phyloP scores from a whole-genome alignment of 2,113 vertebrate genomes.

The Elephantulus edwardii region DNA sequence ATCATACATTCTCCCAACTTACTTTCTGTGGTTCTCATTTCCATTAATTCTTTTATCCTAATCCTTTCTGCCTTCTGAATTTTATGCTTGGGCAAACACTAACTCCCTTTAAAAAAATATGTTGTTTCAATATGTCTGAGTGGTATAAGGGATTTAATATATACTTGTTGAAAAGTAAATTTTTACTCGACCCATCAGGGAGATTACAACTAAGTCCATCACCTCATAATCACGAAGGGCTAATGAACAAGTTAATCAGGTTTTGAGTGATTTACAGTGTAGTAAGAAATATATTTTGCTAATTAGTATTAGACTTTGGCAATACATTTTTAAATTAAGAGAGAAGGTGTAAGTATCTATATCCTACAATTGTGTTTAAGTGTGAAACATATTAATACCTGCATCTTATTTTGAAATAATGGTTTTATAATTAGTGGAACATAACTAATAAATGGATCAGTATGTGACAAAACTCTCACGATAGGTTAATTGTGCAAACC shows the following conservation, averaged over 20 bases:
- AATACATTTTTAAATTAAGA: constrained; percentile 24
- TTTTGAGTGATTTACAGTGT: not conserved
- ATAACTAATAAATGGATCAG: not conserved
- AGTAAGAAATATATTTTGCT: not conserved
- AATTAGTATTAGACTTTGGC: not conserved
- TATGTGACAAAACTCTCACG: not conserved
- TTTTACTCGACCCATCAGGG: not conserved
- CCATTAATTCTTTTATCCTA: too few species aligned
- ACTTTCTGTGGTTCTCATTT: too few species aligned
- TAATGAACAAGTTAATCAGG: not conserved
- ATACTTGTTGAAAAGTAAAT: constrained; percentile 3
- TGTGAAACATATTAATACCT: not conserved
- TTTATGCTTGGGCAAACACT: too few species aligned
- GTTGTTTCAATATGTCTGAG: not conserved
- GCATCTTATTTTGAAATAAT: not conserved
- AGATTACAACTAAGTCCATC: not conserved
- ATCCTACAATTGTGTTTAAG: not conserved
- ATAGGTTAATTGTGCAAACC: not conserved
- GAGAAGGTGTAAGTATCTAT: not conserved
- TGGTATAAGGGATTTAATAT: not conserved
- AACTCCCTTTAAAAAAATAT: too few species aligned
- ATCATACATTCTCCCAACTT: too few species aligned
- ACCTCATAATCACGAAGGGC: not conserved
- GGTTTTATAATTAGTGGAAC: not conserved
- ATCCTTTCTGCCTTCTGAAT: too few species aligned